phyloP scores from a whole-genome alignment of 2,888 invertebrate species.

The Ophion costatus region DNA sequence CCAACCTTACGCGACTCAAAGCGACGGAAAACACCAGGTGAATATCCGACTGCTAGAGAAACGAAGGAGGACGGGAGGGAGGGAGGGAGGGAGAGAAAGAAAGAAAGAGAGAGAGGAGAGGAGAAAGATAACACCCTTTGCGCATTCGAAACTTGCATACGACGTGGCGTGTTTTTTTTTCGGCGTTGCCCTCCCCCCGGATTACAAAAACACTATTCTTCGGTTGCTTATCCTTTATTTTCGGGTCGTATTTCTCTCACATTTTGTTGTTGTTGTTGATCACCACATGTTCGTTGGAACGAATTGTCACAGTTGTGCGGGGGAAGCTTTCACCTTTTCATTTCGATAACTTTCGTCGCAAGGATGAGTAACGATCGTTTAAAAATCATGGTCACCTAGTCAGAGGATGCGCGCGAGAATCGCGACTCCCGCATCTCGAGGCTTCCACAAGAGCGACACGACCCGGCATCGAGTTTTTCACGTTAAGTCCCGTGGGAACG shows the following conservation, averaged over 20 bases:
- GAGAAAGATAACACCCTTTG: conserved; percentile 33
- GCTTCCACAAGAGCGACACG: conserved; percentile 43
- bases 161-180: conserved; percentile 44
- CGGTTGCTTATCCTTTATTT: background rate
- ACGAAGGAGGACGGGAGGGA: conserved; percentile 7
- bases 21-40: conserved; percentile 57
- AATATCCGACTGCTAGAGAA: conserved; percentile 20
- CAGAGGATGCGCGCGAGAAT: conserved; percentile 29
- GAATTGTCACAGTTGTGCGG: background rate
- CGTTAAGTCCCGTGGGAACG: conserved; percentile 31
- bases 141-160: conserved; percentile 26
- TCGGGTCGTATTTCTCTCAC: conserved; percentile 7
- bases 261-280: background rate
- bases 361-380: conserved; percentile 7
- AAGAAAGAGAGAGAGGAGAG: conserved; percentile 32
- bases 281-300: background rate
- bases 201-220: background rate
- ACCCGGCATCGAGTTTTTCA: conserved; percentile 54
- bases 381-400: conserved; percentile 56
- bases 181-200: conserved; percentile 9
- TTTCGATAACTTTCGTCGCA: background rate
- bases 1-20: conserved; percentile 68
- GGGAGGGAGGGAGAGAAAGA: conserved; percentile 18
- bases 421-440: conserved; percentile 52
- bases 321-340: background rate